Evolutionary conservation across 1,140 invertebrate genomes (phyloP).

Genomic region (Drosophila sp.): DNA sequence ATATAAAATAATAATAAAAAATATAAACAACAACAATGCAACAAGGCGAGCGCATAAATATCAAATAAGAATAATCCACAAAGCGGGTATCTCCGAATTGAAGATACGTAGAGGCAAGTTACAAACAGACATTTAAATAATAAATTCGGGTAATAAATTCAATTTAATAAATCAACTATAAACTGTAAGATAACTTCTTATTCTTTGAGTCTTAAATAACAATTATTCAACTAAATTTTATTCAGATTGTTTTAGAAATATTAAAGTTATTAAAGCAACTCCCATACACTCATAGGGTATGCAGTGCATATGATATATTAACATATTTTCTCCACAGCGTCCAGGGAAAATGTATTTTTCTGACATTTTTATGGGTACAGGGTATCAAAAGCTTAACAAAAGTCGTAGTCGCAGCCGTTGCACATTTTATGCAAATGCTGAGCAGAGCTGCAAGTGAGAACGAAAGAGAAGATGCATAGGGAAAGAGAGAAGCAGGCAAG

Average conservation of each 20-base stretch:
- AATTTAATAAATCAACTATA: too few relatives aligned
- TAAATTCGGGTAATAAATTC: too few relatives aligned
- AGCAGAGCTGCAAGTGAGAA: neutral
- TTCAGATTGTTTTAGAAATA: neutral
- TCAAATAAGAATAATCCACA: slow-evolving; percentile 23
- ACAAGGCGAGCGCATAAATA: slow-evolving; percentile 37
- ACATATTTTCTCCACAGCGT: neutral
- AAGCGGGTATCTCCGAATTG: neutral
- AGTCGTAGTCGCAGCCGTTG: slow-evolving; percentile 25
- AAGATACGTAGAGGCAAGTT: neutral
- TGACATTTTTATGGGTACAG: neutral
- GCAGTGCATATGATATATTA: neutral
- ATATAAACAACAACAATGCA: slow-evolving; percentile 5
- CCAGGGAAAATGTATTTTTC: neutral
- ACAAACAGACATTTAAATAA: neutral
- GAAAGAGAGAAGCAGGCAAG: neutral
- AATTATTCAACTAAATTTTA: too few relatives aligned
- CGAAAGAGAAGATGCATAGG: neutral
- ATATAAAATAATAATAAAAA: too few relatives aligned
- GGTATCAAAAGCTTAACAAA: slow-evolving; percentile 23
- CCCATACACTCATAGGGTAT: neutral
- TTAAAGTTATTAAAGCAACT: neutral
- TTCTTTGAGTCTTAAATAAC: too few relatives aligned
- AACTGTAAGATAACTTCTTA: too few relatives aligned
- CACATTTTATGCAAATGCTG: slow-evolving; percentile 73